These are phyloP conservation scores for Pantherophis alleghaniensis DNA, from an alignment of 2,797 vertebrate species.

Conservation along the genomic window DNA sequence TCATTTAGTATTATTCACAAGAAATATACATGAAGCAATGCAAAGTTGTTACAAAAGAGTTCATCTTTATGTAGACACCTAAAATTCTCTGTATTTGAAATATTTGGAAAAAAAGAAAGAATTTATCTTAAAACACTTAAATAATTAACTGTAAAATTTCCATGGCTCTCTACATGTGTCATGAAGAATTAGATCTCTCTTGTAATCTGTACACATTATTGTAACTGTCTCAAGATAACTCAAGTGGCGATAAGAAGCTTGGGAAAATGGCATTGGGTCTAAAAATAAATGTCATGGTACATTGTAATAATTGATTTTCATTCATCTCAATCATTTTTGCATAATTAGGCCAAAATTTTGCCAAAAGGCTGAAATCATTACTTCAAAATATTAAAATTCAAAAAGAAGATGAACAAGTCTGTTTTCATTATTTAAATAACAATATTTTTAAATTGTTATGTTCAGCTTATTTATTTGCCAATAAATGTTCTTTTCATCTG, in stretches of 20 bases:
- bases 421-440: neutral
- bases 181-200: constrained; percentile 16
- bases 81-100: neutral
- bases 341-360: constrained; percentile 50
- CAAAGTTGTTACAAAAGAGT: neutral
- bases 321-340: constrained; percentile 49
- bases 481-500: neutral
- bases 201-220: constrained; percentile 3
- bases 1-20: neutral
- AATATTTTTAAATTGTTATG: neutral
- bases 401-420: constrained; percentile 3
- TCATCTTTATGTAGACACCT: neutral
- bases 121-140: neutral
- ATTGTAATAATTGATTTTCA: constrained; percentile 53
- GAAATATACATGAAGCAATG: neutral
- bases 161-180: neutral
- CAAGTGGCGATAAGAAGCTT: constrained; percentile 40
- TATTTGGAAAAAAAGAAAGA: neutral
- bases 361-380: constrained; percentile 41
- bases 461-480: neutral
- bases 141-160: neutral
- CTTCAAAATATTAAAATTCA: constrained; percentile 14
- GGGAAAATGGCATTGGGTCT: constrained; percentile 26
- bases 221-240: constrained; percentile 9
- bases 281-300: constrained; percentile 52